Evolutionary conservation across 2,888 invertebrate genomes (phyloP).

Genomic region (Cryptosula pallasiana): DNA sequence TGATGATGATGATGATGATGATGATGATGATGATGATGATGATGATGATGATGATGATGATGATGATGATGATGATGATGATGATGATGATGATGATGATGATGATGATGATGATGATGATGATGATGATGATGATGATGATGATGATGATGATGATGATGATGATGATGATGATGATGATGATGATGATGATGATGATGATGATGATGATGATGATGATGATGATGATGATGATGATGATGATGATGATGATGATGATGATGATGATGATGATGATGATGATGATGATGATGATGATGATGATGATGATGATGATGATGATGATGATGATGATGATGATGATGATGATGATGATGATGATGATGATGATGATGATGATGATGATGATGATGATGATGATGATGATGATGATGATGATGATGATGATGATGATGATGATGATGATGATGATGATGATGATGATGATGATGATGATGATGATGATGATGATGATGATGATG

Average conservation of each 20-base stretch:
- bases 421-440: slow-evolving; percentile 24
- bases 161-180: slow-evolving; percentile 10
- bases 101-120: slow-evolving; percentile 10
- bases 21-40: too few relatives aligned
- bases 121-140: slow-evolving; percentile 10
- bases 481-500: slow-evolving; percentile 18
- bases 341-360: slow-evolving; percentile 24
- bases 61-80: too few relatives aligned
- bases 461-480: slow-evolving; percentile 20
- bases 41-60: too few relatives aligned
- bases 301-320: slow-evolving; percentile 20
- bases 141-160: slow-evolving; percentile 10
- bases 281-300: slow-evolving; percentile 20
- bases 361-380: slow-evolving; percentile 23
- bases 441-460: slow-evolving; percentile 24
- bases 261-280: slow-evolving; percentile 19
- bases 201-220: slow-evolving; percentile 24
- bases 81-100: too few relatives aligned
- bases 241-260: slow-evolving; percentile 24
- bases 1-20: too few relatives aligned
- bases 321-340: slow-evolving; percentile 23
- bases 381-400: slow-evolving; percentile 24
- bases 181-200: slow-evolving; percentile 24
- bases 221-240: slow-evolving; percentile 24
- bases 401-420: slow-evolving; percentile 24